These are phyloP conservation scores for Loriculus beryllinus DNA, from an alignment of 2,797 vertebrate genomes.

Conservation along the genomic window DNA sequence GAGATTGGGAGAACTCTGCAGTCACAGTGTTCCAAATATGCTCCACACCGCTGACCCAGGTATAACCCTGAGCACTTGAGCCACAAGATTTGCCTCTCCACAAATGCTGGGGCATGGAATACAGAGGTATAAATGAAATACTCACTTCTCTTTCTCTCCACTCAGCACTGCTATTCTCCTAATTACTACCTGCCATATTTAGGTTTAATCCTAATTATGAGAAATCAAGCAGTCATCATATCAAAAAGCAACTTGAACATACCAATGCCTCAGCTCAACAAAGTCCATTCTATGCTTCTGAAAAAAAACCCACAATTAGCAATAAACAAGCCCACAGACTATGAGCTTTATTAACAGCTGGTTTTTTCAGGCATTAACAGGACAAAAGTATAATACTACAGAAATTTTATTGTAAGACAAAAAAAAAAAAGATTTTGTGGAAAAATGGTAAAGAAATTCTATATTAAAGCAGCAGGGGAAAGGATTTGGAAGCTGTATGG, in stretches of 20 bases:
- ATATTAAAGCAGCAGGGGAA: not conserved
- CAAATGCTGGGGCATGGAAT: not conserved
- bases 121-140: not conserved
- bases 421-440: not conserved
- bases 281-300: conserved; percentile 79
- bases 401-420: conserved; percentile 71
- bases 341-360: conserved; percentile 72
- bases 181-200: not conserved
- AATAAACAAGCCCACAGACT: conserved; percentile 83
- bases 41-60: not conserved
- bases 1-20: not conserved
- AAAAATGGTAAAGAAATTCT: conserved; percentile 33
- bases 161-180: not conserved
- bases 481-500: not conserved
- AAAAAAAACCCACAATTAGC: conserved; percentile 81
- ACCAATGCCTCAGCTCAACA: conserved; percentile 75
- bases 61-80: not conserved
- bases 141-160: not conserved
- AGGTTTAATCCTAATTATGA: conserved; percentile 16
- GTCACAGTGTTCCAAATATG: not conserved
- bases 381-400: conserved; percentile 82
- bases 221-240: conserved; percentile 34
- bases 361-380: conserved; percentile 82
- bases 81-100: not conserved
- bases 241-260: conserved; percentile 40